phyloP scores from a whole-genome alignment of 2,113 vertebrate species.

The Clarias batrachus region DNA sequence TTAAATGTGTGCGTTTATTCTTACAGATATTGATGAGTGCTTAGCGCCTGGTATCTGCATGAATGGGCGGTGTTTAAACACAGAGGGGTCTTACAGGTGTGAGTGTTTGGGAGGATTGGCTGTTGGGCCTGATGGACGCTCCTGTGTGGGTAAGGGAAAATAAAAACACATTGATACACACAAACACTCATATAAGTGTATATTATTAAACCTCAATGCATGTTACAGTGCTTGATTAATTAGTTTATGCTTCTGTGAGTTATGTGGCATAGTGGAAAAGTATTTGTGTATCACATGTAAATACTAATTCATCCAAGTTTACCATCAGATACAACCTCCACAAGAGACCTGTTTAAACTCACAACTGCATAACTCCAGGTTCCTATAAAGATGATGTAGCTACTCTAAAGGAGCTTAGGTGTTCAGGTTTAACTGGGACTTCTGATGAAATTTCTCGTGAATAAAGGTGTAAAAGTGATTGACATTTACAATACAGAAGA shows the following conservation, averaged over 20 bases:
- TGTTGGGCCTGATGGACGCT: conserved; percentile 71
- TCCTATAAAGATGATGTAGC: background rate
- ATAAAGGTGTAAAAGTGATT: no score
- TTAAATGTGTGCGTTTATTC: background rate
- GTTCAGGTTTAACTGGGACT: no score
- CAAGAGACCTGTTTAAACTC: background rate
- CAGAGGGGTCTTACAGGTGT: conserved; percentile 78
- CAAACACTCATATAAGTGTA: background rate
- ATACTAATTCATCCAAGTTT: background rate
- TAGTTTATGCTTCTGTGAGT: no score
- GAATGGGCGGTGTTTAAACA: conserved; percentile 77
- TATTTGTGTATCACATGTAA: background rate
- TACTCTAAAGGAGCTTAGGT: background rate
- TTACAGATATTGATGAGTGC: conserved; percentile 75
- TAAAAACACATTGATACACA: background rate
- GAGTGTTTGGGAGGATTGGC: conserved; percentile 78
- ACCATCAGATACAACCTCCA: background rate
- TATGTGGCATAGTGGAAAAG: background rate
- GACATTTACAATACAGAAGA: no score
- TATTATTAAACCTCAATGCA: background rate
- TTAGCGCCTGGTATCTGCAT: conserved; percentile 74
- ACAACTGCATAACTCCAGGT: background rate
- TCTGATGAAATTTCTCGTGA: no score
- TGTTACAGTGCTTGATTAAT: background rate
- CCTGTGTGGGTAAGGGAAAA: conserved; percentile 72